Evolutionary conservation across 2,888 invertebrate species (phyloP).

Genomic region (Torymus texanus): DNA sequence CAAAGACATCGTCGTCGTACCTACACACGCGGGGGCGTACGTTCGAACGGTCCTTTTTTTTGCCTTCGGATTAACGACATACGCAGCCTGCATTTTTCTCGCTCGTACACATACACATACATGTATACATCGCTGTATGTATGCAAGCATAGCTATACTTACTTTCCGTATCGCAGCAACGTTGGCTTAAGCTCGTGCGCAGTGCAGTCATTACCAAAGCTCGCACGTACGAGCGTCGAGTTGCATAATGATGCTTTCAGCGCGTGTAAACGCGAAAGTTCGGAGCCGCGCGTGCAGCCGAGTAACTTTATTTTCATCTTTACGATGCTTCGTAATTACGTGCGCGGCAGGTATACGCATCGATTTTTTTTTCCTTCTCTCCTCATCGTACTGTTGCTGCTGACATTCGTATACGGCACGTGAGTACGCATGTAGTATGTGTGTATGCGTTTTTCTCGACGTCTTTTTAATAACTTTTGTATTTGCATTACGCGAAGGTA

Average conservation of each 20-base stretch:
- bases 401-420: too few species aligned
- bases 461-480: too few species aligned
- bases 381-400: too few species aligned
- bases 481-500: too few species aligned
- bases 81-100: constrained; percentile 22
- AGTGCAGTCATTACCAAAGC: constrained; percentile 17
- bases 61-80: constrained; percentile 6
- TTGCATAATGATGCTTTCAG: constrained; percentile 28
- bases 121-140: too few species aligned
- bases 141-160: too few species aligned
- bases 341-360: too few species aligned
- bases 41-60: background rate
- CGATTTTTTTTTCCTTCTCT: too few species aligned
- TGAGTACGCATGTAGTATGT: too few species aligned
- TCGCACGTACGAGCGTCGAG: constrained; percentile 5
- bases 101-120: background rate
- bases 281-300: background rate
- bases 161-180: background rate
- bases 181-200: background rate
- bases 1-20: too few species aligned
- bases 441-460: too few species aligned
- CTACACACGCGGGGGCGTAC: too few species aligned
- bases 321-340: background rate
- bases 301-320: constrained; percentile 15
- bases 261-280: constrained; percentile 19